Conservation (phyloP, 2,888 invertebrate species). For the Acanthoscelides obtectus region DNA sequence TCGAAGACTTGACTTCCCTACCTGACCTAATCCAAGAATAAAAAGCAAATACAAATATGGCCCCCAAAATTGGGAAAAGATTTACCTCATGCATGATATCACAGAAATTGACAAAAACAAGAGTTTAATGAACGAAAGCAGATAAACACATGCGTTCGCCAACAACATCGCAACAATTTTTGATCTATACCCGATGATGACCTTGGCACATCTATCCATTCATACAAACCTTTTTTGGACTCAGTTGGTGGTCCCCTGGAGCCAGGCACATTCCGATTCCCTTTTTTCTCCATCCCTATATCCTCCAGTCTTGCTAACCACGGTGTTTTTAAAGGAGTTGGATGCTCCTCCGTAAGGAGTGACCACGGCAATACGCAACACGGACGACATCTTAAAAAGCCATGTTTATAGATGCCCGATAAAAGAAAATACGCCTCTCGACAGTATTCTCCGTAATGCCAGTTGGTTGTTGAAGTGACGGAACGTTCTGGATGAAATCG, state of each 20-base stretch:
- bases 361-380: conserved; percentile 61
- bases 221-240: conserved; percentile 65
- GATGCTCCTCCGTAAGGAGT: conserved; percentile 70
- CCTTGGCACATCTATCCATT: conserved; percentile 4
- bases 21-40: no score
- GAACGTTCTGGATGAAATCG: conserved; percentile 38
- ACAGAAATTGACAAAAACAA: not conserved
- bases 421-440: conserved; percentile 50
- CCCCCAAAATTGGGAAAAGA: no score
- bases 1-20: no score
- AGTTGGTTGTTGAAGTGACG: conserved; percentile 38
- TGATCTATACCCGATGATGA: not conserved
- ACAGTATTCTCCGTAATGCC: conserved; percentile 21
- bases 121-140: not conserved
- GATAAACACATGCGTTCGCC: not conserved
- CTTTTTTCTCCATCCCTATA: conserved; percentile 73
- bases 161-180: not conserved
- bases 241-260: conserved; percentile 70
- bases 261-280: conserved; percentile 63
- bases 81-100: no score
- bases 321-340: conserved; percentile 49
- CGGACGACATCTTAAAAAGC: conserved; percentile 77
- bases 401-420: conserved; percentile 63
- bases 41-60: no score
- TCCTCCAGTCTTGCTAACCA: conserved; percentile 35